These are phyloP conservation scores for Gibbula magus DNA, from an alignment of 2,888 invertebrate genomes.

Conservation along the genomic window DNA sequence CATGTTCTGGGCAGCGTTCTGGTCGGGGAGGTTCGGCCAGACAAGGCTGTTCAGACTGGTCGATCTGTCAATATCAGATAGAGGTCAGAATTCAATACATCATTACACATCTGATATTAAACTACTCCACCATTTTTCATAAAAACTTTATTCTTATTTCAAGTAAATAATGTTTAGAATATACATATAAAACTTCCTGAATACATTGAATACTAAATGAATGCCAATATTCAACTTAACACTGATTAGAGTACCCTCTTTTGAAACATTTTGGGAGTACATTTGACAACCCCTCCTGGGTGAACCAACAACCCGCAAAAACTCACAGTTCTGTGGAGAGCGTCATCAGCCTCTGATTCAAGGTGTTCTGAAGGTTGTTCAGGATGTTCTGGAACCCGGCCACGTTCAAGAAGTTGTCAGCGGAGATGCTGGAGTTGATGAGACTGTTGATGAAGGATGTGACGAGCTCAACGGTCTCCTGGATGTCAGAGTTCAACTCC, in stretches of 20 bases:
- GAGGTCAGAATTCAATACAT: too few relatives aligned
- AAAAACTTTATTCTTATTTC: too few relatives aligned
- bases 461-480: conserved; percentile 26
- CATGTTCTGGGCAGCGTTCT: conserved; percentile 26
- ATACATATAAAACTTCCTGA: too few relatives aligned
- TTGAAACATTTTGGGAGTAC: too few relatives aligned
- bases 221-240: too few relatives aligned
- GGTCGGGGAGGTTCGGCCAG: conserved; percentile 35
- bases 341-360: conserved; percentile 31
- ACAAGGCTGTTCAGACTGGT: conserved; percentile 34
- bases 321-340: conserved; percentile 33
- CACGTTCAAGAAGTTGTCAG: conserved; percentile 30
- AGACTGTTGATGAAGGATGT: conserved; percentile 21
- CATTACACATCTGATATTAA: too few relatives aligned
- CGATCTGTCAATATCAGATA: conserved; percentile 46
- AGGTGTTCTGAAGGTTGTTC: conserved; percentile 14
- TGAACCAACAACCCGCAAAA: too few relatives aligned
- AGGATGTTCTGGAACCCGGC: conserved; percentile 30
- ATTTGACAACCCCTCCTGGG: too few relatives aligned
- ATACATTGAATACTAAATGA: too few relatives aligned
- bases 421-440: neutral
- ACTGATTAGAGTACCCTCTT: too few relatives aligned
- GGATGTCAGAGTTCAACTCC: conserved; percentile 28
- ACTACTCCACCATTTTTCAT: too few relatives aligned
- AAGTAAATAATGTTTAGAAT: too few relatives aligned